Percentiles rank a stretch among this genome's conserved stretches.
These are phyloP conservation scores for Fissipunctia ypsillon DNA, from an alignment of 2,888 invertebrate genomes.

Conservation along the genomic window DNA sequence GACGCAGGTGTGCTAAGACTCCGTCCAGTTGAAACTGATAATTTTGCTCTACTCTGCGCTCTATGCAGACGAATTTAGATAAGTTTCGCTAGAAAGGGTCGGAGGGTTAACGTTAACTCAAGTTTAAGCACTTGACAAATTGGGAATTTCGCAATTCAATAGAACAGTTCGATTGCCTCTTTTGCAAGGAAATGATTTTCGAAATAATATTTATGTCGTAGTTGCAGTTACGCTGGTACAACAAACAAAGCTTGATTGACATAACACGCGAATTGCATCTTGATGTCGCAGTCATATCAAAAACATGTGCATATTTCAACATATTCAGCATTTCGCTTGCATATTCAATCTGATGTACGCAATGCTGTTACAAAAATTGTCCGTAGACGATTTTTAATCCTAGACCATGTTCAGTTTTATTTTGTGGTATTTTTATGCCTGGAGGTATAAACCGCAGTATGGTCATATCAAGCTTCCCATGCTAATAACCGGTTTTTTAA, in stretches of 20 bases:
- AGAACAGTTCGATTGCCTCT: constrained; percentile 38
- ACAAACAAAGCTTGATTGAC: constrained; percentile 58
- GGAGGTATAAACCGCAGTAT: neutral
- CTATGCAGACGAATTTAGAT: constrained; percentile 71
- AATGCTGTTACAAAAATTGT: constrained; percentile 68
- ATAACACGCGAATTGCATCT: constrained; percentile 61
- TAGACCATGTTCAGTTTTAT: constrained; percentile 52
- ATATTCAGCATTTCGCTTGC: constrained; percentile 67
- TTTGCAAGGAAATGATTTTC: constrained; percentile 14
- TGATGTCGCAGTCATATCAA: constrained; percentile 65
- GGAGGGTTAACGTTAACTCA: constrained; percentile 68
- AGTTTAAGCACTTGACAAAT: constrained; percentile 64
- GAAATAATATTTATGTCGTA: constrained; percentile 17
- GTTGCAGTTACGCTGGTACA: constrained; percentile 31
- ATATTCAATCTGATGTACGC: constrained; percentile 70
- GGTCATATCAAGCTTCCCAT: neutral
- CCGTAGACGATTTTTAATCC: constrained; percentile 60
- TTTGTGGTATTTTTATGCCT: constrained; percentile 55
- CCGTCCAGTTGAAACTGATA: constrained; percentile 77
- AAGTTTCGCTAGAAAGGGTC: constrained; percentile 66
- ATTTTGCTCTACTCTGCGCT: constrained; percentile 70
- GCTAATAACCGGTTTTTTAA: neutral
- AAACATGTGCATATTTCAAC: constrained; percentile 71
- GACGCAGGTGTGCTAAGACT: constrained; percentile 79
- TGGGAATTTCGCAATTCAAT: constrained; percentile 54